Evolutionary conservation across 1,140 invertebrate species (phyloP), one percentile per base, ranked within the genome.

Genomic region (Wiebesia pumilae): DNA sequence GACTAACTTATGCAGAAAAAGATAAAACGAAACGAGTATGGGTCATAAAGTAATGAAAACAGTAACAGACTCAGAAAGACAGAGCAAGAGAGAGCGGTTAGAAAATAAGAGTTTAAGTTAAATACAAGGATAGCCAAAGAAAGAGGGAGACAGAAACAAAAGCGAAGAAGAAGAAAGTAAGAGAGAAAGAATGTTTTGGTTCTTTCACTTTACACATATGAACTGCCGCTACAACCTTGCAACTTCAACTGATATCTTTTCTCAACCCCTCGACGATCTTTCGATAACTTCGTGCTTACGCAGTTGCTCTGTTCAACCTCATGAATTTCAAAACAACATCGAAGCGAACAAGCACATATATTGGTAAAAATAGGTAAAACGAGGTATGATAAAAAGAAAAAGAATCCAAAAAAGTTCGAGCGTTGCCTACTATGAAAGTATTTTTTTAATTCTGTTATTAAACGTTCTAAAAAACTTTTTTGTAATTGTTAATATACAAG

Each of bases 241-340:
- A 80, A 87, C 80, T 82, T 81, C 85, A 65, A 82, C 85, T 82
- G 79, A 86, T 80, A 80, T 86, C 80, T 86, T 86, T 86, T 78
- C 33, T 58, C 73, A 0, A 10, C 67, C 87, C 85, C 82, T 88
- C 85, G 75, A 69, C 54, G 67, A 87, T 84, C 67, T 82, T 84
- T 84, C 82, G 67, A 87, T 81, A 84, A 91, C 90, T 92, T 90
- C 87, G 83, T 85, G 88, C 87, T 90, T 90, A 89, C 89, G 88
- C 87, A 88, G 90, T 91, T 91, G 89, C 89, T 88, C 88, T 88
- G 90, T 90, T 90, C 90, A 87, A 85, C 87, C 88, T 91, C 90
- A 91, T 92, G 90, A 92, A 91, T 92, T 92, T 92, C 89, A 91
- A 91, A 91, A 89, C 85, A 87, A 88, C 85, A 47, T 80, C 73